These are phyloP conservation scores for Poeciliopsis infans DNA, from an alignment of 2,797 vertebrate genomes.

Conservation along the genomic window DNA sequence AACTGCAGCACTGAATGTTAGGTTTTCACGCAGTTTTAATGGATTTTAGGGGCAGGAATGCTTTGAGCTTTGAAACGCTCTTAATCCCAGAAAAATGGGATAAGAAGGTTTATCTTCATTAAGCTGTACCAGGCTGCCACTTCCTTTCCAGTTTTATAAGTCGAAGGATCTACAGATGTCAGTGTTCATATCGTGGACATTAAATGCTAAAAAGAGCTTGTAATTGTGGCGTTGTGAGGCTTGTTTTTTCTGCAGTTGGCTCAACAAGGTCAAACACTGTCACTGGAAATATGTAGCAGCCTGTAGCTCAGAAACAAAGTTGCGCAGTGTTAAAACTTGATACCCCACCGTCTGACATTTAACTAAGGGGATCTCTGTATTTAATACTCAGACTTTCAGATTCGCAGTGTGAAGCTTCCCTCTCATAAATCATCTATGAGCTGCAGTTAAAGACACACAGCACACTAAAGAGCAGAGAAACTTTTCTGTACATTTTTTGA, in stretches of 20 bases:
- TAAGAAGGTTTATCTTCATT: slow-evolving; percentile 21
- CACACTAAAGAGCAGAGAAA: not conserved
- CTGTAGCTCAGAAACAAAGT: slow-evolving; percentile 30
- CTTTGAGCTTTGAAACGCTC: slow-evolving; percentile 34
- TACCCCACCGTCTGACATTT: slow-evolving; percentile 34
- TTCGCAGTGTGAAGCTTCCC: not conserved
- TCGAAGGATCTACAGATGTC: not conserved
- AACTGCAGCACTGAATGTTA: not conserved
- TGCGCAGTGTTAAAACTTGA: slow-evolving; percentile 3
- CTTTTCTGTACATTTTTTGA: not conserved
- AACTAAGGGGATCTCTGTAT: not conserved
- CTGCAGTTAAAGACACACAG: not conserved
- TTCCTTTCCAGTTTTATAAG: not conserved
- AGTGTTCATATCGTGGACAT: not conserved
- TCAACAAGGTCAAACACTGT: not conserved
- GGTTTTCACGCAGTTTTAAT: not conserved
- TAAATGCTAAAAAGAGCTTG: not conserved
- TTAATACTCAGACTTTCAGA: slow-evolving; percentile 7
- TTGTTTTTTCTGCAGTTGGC: not conserved
- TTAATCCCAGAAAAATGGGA: slow-evolving; percentile 32
- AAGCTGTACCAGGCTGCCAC: not conserved
- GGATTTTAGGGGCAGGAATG: slow-evolving; percentile 22
- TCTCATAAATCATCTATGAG: not conserved
- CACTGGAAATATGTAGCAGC: not conserved
- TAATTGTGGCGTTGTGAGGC: not conserved